Percentiles rank a stretch among this genome's conserved stretches.
Evolutionary conservation across 2,888 invertebrate species (phyloP).

Genomic region (Plebejus melissa): DNA sequence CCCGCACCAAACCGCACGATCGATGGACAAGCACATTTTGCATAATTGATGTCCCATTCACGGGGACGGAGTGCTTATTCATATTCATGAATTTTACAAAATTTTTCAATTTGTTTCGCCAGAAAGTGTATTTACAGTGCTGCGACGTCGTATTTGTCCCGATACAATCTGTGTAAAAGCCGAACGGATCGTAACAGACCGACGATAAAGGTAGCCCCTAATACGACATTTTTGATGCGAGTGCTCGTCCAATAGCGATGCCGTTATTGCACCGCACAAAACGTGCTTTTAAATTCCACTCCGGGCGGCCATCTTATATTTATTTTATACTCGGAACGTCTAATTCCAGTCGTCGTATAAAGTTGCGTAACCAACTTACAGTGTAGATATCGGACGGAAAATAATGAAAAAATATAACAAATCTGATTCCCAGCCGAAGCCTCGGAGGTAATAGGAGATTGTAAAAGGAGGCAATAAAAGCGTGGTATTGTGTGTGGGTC

Average conservation of each 20-base stretch:
- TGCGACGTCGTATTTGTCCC: conserved; percentile 61
- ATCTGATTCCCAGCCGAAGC: conserved; percentile 73
- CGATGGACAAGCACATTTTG: conserved; percentile 69
- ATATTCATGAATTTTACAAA: conserved; percentile 75
- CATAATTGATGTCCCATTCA: conserved; percentile 76
- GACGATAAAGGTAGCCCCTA: conserved; percentile 55
- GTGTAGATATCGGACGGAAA: conserved; percentile 61
- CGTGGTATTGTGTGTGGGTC: conserved; percentile 77
- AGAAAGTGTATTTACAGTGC: conserved; percentile 68
- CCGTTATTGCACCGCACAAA: conserved; percentile 43
- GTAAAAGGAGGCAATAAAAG: conserved; percentile 79
- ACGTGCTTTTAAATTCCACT: conserved; percentile 37
- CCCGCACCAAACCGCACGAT: conserved; percentile 45
- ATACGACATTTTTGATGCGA: conserved; percentile 61
- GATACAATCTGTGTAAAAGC: conserved; percentile 70
- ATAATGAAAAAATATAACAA: conserved; percentile 65
- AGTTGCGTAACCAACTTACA: conserved; percentile 38
- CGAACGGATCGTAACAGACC: conserved; percentile 47
- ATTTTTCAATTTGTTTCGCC: conserved; percentile 70
- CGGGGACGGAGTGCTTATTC: conserved; percentile 68
- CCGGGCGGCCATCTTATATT: conserved; percentile 29
- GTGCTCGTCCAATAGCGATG: conserved; percentile 46
- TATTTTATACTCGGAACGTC: conserved; percentile 27
- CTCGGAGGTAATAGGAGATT: conserved; percentile 77
- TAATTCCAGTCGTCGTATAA: conserved; percentile 31